Evolutionary conservation across 2,888 invertebrate genomes (phyloP).

Genomic region (Macrosoma leucophasiata): DNA sequence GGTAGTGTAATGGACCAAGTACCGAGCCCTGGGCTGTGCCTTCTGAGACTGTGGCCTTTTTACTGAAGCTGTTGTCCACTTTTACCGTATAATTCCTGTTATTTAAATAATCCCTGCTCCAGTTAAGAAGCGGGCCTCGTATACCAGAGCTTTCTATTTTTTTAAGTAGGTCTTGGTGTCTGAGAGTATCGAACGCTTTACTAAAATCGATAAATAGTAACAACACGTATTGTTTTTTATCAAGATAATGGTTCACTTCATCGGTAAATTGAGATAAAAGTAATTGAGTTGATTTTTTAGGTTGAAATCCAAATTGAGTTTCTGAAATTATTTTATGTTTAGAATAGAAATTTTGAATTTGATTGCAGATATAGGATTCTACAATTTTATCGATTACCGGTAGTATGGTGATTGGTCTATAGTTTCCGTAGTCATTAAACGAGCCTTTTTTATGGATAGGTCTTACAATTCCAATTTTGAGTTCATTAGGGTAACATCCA

Average conservation of each 20-base stretch:
- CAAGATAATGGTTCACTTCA: slow-evolving; percentile 5
- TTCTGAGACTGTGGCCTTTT: neutral
- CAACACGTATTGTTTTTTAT: slow-evolving; percentile 1
- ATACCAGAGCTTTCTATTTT: slow-evolving; percentile 3
- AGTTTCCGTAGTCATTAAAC: slow-evolving; percentile 11
- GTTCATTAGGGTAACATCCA: slow-evolving; percentile 7
- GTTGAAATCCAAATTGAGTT: slow-evolving; percentile 16
- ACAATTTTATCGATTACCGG: slow-evolving; percentile 14
- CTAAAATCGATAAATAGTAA: slow-evolving; percentile 11
- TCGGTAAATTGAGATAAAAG: slow-evolving; percentile 13
- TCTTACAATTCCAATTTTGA: slow-evolving; percentile 14
- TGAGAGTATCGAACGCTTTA: slow-evolving; percentile 10
- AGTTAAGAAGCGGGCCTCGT: neutral
- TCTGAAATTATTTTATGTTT: too few relatives aligned
- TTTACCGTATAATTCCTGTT: neutral
- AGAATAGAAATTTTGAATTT: too few relatives aligned
- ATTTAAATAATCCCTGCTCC: neutral
- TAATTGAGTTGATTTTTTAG: slow-evolving; percentile 9
- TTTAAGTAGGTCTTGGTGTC: slow-evolving; percentile 1
- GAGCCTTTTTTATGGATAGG: slow-evolving; percentile 16
- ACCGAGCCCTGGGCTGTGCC: slow-evolving; percentile 9
- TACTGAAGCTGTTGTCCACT: neutral
- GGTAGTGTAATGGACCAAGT: slow-evolving; percentile 3
- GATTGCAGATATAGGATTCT: slow-evolving; percentile 8
- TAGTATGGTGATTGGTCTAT: slow-evolving; percentile 18